Evolutionary conservation across 1,140 invertebrate genomes (phyloP), one percentile per base, ranked within the genome.

Genomic region (Pseudomyrmex cubaensis): DNA sequence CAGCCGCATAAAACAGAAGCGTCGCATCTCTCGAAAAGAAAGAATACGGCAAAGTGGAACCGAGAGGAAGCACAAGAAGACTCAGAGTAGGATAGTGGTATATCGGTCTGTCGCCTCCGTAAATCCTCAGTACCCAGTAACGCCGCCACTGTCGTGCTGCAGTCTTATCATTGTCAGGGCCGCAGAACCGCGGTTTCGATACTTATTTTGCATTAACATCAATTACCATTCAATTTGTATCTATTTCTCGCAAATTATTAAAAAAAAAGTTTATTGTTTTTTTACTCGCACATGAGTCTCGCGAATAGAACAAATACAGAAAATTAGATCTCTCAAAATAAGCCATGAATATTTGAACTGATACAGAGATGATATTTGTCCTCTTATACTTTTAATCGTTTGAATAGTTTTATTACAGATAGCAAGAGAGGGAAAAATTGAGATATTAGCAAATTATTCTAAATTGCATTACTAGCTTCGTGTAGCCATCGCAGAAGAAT

Each of bases 91-190:
- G 80, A 86, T 73, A 0, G 88, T 90, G 88, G 86, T 90, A 87
- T 90, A 90, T 90, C 89, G 90, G 89, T 84, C 84, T 87, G 90
- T 90, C 89, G 90, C 88, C 89, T 91, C 86, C 82, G 90, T 91
- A 91, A 91, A 91, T 91, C 90, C 88, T 88, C 25, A 85, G 56
- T 83, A 85, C 84, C 62, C 85, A 85, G 89, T 90, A 90, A 90
- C 86, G 78, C 87, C 85, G 87, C 89, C 88, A 90, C 88, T 85
- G 80, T 89, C 89, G 87, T 87, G 85, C 84, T 85, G 72, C 46
- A 9, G 85, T 74, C 89, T 91, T 90, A 91, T 91, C 90, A 90
- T 89, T 85, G 86, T 78, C 87, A 90, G 89, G 90, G 89, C 89
- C 89, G 90, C 90, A 90, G 63, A 9, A 83, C 77, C 67, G 54